Conservation (phyloP, 2,113 vertebrate genomes). For the Elephas maximus region DNA sequence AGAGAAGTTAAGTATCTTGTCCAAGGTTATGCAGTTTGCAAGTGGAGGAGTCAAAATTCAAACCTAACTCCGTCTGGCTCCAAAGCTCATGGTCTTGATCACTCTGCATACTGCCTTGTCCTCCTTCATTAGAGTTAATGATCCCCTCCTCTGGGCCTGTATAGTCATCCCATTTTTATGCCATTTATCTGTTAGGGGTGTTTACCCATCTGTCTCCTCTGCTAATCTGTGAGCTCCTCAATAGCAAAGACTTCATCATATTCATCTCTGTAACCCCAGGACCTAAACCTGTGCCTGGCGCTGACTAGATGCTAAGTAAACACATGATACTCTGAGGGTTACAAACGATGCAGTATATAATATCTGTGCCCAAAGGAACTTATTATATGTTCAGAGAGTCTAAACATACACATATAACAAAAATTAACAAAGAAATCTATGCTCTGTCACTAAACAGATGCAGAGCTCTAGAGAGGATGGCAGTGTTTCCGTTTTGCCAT, state of each 20-base stretch:
- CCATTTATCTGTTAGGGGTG: neutral
- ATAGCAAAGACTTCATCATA: neutral
- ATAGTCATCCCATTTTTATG: neutral
- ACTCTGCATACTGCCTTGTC: neutral
- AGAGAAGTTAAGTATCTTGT: neutral
- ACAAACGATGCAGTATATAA: neutral
- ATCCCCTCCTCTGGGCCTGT: neutral
- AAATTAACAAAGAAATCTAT: neutral
- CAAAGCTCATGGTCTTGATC: neutral
- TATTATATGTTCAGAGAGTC: neutral
- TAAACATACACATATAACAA: neutral
- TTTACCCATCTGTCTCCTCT: neutral
- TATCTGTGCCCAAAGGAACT: neutral
- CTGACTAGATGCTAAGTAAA: slow-evolving; percentile 29
- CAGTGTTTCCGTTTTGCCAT: neutral
- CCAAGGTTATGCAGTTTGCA: neutral
- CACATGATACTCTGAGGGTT: neutral
- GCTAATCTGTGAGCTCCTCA: neutral
- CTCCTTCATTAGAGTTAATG: neutral
- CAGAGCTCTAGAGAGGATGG: neutral
- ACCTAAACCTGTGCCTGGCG: neutral
- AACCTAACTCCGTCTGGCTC: neutral
- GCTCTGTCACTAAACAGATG: neutral
- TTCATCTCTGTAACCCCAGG: neutral
- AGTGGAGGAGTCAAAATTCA: neutral